These are phyloP conservation scores for Pangasianodon hypophthalmus DNA, from an alignment of 2,113 vertebrate genomes.

Conservation along the genomic window DNA sequence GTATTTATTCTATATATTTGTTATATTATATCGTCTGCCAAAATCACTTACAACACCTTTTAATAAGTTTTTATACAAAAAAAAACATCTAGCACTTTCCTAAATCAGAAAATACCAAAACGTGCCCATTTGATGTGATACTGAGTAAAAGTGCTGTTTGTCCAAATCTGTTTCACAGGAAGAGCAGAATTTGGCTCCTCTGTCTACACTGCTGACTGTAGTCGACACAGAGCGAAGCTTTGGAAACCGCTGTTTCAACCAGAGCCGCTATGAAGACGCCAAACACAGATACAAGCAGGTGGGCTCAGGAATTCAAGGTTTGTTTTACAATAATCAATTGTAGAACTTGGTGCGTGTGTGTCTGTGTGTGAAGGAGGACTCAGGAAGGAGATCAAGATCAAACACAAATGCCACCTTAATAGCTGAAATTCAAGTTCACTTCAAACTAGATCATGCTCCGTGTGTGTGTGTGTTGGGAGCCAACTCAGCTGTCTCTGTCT, in stretches of 20 bases:
- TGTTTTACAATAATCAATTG: background rate
- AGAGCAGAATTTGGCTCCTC: conserved; percentile 74
- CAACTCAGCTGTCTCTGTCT: too few relatives aligned
- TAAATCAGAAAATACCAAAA: background rate
- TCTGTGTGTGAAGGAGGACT: background rate
- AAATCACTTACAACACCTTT: background rate
- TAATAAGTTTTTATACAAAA: background rate
- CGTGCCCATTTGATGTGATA: background rate
- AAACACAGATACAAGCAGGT: conserved; percentile 88
- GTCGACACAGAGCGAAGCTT: conserved; percentile 78
- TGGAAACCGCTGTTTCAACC: conserved; percentile 87
- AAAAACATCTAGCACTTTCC: background rate
- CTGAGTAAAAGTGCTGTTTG: background rate
- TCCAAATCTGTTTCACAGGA: conserved; percentile 69
- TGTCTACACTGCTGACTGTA: conserved; percentile 80
- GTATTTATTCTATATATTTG: background rate
- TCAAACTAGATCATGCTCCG: too few relatives aligned
- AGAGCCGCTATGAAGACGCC: conserved; percentile 74
- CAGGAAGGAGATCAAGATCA: too few relatives aligned
- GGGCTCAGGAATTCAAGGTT: background rate
- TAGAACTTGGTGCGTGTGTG: background rate
- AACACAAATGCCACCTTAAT: too few relatives aligned
- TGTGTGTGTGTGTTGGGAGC: too few relatives aligned
- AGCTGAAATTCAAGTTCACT: too few relatives aligned
- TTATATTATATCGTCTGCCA: background rate